Evolutionary conservation across 2,888 invertebrate species (phyloP).

Genomic region (Aphodius granarius): DNA sequence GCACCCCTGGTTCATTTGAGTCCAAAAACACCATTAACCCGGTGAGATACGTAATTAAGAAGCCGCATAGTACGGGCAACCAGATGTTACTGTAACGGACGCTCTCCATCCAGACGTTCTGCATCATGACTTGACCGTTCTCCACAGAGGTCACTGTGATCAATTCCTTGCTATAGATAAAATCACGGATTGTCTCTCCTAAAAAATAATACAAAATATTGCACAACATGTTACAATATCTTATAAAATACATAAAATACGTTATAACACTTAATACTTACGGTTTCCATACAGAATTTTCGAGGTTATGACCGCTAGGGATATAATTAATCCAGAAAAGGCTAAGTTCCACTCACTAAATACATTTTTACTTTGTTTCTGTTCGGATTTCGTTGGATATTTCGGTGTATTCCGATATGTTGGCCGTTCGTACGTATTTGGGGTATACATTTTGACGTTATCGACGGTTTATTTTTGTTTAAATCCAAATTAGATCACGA

Average conservation of each 20-base stretch:
- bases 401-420: background rate
- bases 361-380: background rate
- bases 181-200: slow-evolving; percentile 38
- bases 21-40: slow-evolving; percentile 65
- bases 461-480: background rate
- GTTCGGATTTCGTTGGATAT: background rate
- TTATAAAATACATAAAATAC: background rate
- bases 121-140: slow-evolving; percentile 48
- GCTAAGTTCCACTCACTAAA: slow-evolving; percentile 46
- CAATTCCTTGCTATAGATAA: slow-evolving; percentile 32
- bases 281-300: slow-evolving; percentile 45
- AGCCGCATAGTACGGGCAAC: slow-evolving; percentile 54
- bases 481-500: background rate
- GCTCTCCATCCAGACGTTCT: slow-evolving; percentile 45
- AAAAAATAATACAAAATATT: slow-evolving; percentile 18
- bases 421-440: background rate
- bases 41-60: slow-evolving; percentile 57
- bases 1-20: slow-evolving; percentile 61
- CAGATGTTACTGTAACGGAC: slow-evolving; percentile 47
- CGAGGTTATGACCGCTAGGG: slow-evolving; percentile 41
- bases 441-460: background rate
- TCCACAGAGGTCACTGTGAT: slow-evolving; percentile 43
- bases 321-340: slow-evolving; percentile 44
- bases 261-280: slow-evolving; percentile 48
- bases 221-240: slow-evolving; percentile 3